These are phyloP conservation scores for Coptotermes formosanus DNA, from an alignment of 1,140 invertebrate genomes.

Conservation along the genomic window DNA sequence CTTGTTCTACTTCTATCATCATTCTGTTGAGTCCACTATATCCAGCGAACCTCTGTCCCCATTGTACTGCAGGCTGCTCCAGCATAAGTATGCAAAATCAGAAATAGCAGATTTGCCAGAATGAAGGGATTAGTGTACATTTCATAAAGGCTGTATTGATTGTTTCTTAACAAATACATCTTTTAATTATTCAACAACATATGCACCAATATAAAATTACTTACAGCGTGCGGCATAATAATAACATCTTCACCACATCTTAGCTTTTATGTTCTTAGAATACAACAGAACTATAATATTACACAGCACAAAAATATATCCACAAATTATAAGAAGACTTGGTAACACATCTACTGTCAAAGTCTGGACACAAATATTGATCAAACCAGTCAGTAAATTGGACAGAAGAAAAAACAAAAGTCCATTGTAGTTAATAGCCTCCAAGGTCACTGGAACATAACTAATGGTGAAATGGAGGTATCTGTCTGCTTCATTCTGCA, in stretches of 20 bases:
- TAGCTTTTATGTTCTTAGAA: constrained; percentile 31
- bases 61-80: no score
- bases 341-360: constrained; percentile 48
- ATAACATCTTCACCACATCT: constrained; percentile 30
- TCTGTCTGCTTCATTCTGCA: neutral
- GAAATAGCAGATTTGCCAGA: no score
- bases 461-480: constrained; percentile 36
- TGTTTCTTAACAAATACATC: no score
- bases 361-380: constrained; percentile 71
- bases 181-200: no score
- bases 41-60: no score
- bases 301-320: constrained; percentile 54
- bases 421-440: constrained; percentile 71
- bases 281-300: constrained; percentile 19
- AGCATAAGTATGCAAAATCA: no score
- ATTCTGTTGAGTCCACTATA: no score
- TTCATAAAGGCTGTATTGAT: no score
- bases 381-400: constrained; percentile 75
- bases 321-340: constrained; percentile 57
- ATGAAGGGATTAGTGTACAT: no score
- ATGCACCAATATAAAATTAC: no score
- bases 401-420: constrained; percentile 73
- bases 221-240: no score
- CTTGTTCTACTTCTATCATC: no score
- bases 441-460: constrained; percentile 57